Evolutionary conservation across 2,113 vertebrate genomes (phyloP).

Genomic region (Ceyx cyanopectus): DNA sequence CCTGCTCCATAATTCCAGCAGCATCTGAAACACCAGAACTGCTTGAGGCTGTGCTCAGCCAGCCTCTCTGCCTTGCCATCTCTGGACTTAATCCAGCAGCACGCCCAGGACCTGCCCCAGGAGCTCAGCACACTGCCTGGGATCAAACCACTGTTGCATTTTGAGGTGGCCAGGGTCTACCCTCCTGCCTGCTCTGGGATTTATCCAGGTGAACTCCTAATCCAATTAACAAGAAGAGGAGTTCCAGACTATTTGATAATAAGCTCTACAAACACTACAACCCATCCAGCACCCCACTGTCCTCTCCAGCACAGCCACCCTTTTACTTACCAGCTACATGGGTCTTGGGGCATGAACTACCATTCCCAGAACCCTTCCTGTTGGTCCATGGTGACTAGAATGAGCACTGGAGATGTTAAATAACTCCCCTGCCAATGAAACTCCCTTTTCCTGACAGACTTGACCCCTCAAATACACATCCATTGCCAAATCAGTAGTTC

Average conservation of each 20-base stretch:
- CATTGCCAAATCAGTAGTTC: neutral
- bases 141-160: neutral
- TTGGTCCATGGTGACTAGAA: neutral
- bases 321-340: neutral
- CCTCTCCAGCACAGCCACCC: neutral
- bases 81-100: neutral
- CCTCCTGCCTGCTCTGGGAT: neutral
- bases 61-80: neutral
- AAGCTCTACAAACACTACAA: neutral
- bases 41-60: accelerated
- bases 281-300: neutral
- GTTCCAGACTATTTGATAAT: neutral
- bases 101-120: neutral
- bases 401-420: neutral
- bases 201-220: neutral
- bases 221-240: neutral
- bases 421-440: neutral
- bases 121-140: neutral
- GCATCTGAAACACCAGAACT: neutral
- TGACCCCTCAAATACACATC: neutral
- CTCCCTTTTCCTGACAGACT: neutral
- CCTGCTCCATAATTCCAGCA: accelerated
- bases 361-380: neutral
- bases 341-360: neutral
- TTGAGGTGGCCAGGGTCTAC: neutral